These are phyloP conservation scores for Eumacrocentrus americanus DNA, from an alignment of 2,888 invertebrate species.

Conservation along the genomic window DNA sequence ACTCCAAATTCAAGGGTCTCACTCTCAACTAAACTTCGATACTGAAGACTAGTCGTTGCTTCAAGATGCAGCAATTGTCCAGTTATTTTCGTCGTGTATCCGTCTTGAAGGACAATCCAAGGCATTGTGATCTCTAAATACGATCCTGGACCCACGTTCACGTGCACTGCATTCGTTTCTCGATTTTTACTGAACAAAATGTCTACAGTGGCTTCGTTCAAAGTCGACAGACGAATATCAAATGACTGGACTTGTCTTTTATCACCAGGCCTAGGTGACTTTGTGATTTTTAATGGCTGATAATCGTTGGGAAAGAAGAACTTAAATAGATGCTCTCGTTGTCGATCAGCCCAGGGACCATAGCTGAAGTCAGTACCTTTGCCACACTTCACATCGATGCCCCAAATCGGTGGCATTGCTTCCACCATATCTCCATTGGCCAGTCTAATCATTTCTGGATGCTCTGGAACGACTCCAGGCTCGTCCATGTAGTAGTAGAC, in stretches of 20 bases:
- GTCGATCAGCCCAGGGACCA: conserved; percentile 98
- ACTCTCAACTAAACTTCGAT: conserved; percentile 89
- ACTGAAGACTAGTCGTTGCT: conserved; percentile 93
- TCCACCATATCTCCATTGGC: conserved; percentile 94
- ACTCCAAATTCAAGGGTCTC: conserved; percentile 94
- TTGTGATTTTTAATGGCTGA: conserved; percentile 79
- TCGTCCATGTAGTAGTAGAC: conserved; percentile 98
- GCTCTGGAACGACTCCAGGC: conserved; percentile 89
- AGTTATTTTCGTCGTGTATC: conserved; percentile 88
- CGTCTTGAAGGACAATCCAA: conserved; percentile 87
- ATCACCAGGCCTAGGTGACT: conserved; percentile 85
- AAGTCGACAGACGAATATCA: conserved; percentile 87
- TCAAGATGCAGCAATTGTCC: conserved; percentile 94
- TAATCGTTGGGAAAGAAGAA: conserved; percentile 95
- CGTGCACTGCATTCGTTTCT: conserved; percentile 96
- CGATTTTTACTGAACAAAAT: conserved; percentile 94
- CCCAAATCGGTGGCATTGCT: conserved; percentile 93
- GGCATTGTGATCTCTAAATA: conserved; percentile 96
- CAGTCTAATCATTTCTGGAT: conserved; percentile 85
- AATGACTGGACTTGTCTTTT: conserved; percentile 88
- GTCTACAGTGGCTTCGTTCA: conserved; percentile 94
- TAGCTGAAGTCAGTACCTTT: conserved; percentile 96
- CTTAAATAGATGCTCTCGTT: conserved; percentile 91
- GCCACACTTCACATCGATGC: conserved; percentile 92
- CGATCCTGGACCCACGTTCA: conserved; percentile 93